Base-by-base conservation (phyloP, 2,113 vertebrate species). In the Gymnobelideus leadbeateri region DNA sequence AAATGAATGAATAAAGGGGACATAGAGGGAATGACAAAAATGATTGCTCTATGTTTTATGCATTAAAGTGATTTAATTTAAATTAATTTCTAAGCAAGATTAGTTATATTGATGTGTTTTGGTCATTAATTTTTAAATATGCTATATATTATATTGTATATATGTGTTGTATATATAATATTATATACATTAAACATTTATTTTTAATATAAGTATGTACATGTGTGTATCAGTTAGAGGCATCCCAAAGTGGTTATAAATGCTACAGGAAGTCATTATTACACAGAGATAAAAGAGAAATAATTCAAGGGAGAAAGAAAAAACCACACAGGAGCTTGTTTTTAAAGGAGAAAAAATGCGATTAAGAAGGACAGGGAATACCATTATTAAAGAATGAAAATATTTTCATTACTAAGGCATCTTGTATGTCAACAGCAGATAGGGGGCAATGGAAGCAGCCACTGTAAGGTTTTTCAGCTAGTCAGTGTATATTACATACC, bases 401-500 rank as follows among this genome's bases (percentile, higher is more conserved):
- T 99, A 99, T 99, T 99, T 99, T 99, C 98, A 98, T 99, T 99
- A 98, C 98, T 61, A 98, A 98, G 98, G 98, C 99, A 99, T 99
- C 43, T 99, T 99, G 98, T 98, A 97, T 99, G 99, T 99, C 99
- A 99, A 99, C 98, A 99, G 98, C 98, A 98, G 99, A 99, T 99
- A 99, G 98, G 92, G 95, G 93, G 97, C 96, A 97, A 97, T 96
- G 96, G 98, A 98, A 98, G 98, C 98, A 96, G 98, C 99, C 99
- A 98, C 98, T 98, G 99, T 97, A 99, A 99, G 99, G 98, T 98
- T 98, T 77, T 92, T 96, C 92, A 93, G 91, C 95, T 97, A 96
- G 53, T 98, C 96, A 3, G 50, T 97, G 95, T 89, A 24, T 91
- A 97, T 77, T n/a, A 19, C 37, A 77, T 77, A 43, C 19, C 68